These are phyloP conservation scores for Xylocampa areola DNA, from an alignment of 2,888 invertebrate genomes.

Conservation along the genomic window DNA sequence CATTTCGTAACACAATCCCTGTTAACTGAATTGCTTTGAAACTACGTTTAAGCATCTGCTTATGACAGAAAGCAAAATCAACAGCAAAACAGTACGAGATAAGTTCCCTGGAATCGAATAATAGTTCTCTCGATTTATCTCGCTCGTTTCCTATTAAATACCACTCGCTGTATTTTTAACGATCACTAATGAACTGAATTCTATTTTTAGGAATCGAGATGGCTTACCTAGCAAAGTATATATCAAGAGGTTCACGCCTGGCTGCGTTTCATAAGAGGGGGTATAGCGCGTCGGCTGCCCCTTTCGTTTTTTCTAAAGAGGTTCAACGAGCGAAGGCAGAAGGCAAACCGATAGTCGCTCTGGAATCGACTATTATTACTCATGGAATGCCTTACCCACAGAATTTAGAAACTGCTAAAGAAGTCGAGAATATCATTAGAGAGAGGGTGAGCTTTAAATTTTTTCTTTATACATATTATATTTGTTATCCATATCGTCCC, in stretches of 20 bases:
- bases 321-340: conserved; percentile 91
- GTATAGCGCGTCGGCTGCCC: conserved; percentile 60
- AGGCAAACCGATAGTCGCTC: conserved; percentile 94
- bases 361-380: conserved; percentile 99
- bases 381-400: conserved; percentile 99
- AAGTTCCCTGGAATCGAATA: conserved; percentile 47
- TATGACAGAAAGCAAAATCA: conserved; percentile 44
- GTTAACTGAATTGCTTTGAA: conserved; percentile 41
- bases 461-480: no score
- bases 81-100: conserved; percentile 42
- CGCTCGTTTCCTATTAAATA: conserved; percentile 51
- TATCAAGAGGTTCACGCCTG: conserved; percentile 62
- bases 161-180: conserved; percentile 55
- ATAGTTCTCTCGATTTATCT: conserved; percentile 53
- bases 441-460: conserved; percentile 88
- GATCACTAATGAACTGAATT: conserved; percentile 61
- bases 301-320: conserved; percentile 88
- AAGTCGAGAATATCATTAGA: conserved; percentile 94
- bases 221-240: conserved; percentile 72
- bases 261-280: conserved; percentile 60
- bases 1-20: conserved; percentile 36
- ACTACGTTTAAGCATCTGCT: conserved; percentile 42
- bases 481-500: no score
- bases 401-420: conserved; percentile 95
- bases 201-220: conserved; percentile 71